Evolutionary conservation across 2,888 invertebrate species (phyloP).

Genomic region (Diarsia rubi): DNA sequence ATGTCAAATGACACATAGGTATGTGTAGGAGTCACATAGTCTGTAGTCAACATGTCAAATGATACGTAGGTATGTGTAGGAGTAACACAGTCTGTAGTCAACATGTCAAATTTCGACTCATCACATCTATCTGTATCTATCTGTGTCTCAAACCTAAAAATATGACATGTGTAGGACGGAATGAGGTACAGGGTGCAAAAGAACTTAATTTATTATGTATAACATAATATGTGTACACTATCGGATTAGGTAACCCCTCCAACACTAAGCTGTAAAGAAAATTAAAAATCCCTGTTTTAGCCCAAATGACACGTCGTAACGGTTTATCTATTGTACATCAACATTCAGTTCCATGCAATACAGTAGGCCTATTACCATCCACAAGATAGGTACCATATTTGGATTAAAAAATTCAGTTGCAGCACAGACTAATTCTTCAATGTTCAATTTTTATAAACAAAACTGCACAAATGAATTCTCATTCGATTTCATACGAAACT

Average conservation of each 20-base stretch:
- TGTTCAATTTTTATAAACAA: neutral
- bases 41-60: too few species aligned
- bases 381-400: too few species aligned
- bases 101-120: neutral
- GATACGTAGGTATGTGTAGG: neutral
- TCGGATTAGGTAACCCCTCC: too few species aligned
- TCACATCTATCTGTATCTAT: neutral
- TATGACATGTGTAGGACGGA: neutral
- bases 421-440: neutral
- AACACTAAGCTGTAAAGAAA: too few species aligned
- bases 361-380: neutral
- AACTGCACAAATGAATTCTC: conserved; percentile 3
- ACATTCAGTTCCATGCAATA: neutral
- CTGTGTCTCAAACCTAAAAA: neutral
- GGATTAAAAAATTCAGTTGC: neutral
- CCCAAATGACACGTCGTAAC: too few species aligned
- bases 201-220: neutral
- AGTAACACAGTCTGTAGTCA: neutral
- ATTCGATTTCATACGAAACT: neutral
- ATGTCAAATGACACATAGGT: too few species aligned
- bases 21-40: too few species aligned
- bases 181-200: neutral
- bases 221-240: neutral
- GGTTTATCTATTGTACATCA: neutral
- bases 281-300: neutral